Evolutionary conservation across 2,888 invertebrate genomes (phyloP), one percentile per base, ranked within the genome.

Genomic region (Chloroclysta siterata): DNA sequence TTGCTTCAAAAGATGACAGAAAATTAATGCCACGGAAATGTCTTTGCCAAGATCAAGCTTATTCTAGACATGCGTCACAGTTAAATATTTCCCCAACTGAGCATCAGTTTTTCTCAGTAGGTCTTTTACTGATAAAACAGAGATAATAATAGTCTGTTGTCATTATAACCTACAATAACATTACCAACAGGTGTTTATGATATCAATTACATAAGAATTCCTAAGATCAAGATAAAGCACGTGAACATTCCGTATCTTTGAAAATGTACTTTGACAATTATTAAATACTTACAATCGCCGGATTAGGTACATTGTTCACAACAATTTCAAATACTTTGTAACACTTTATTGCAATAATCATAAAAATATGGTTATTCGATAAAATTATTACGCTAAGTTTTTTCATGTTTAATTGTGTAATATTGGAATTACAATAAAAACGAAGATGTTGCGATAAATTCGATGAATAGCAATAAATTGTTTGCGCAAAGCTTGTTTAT

Each of bases 341-440:
- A 71, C 69, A 68, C 68, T 39, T 39, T 64, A 63, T 42, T 69
- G 69, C 66, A 71, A 71, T 71, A 36, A 17, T 22, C 39, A 64
- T 61, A 63, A 66, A 60, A 67, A 62, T 69, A 55, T 67, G 65
- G 65, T 71, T 67, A 67, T 73, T 65, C 29, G 53, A 65, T 71
- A 66, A 60, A 66, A 62, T 53, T 58, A 71, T 71, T 70, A 66
- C 65, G 58, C 53, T 71, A 48, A 63, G 66, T 77, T 78, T 75
- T 74, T 73, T 74, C 69, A 75, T 68, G 11, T 63, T 56, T 68
- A 69, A 72, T 70, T 68, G 48, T 63, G 70, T 56, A 72, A 72
- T 52, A 56, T 53, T 61, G 48, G 41, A 58, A 61, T 63, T 63
- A 52, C 61, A 61, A 57, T 63, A 50, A 60, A 60, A 62, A 60